Evolutionary conservation across 35 echinoderm and acorn worm species (phyloP).

Genomic region (Heliocidaris tuberculata): DNA sequence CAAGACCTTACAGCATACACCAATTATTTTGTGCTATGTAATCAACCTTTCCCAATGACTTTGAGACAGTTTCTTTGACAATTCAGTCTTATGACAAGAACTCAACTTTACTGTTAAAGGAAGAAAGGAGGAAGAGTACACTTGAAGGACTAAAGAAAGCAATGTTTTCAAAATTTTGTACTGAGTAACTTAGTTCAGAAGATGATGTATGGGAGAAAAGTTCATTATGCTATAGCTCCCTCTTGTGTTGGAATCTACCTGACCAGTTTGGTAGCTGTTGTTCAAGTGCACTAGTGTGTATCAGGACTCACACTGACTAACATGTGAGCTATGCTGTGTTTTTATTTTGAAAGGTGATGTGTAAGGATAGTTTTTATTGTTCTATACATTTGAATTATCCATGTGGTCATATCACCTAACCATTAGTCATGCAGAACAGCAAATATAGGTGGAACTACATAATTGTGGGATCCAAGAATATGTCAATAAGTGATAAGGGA

Average conservation of each 20-base stretch:
- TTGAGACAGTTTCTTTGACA: no score
- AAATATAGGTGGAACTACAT: not conserved
- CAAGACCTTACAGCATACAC: no score
- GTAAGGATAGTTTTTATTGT: not conserved
- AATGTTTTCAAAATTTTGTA: no score
- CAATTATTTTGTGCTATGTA: no score
- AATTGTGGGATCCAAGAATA: not conserved
- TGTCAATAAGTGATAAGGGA: not conserved
- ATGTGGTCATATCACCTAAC: not conserved
- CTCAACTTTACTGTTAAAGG: no score
- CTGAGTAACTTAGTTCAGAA: not conserved
- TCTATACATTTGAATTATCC: not conserved
- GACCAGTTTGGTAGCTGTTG: not conserved
- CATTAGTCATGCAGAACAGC: not conserved
- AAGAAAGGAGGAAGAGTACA: no score
- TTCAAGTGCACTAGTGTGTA: conserved; percentile 15
- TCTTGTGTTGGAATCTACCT: not conserved
- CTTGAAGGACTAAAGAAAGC: no score
- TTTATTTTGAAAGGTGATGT: not conserved
- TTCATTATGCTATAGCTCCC: not conserved
- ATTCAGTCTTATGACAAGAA: no score
- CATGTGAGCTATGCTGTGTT: not conserved
- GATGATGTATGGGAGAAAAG: not conserved
- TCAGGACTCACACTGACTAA: not conserved
- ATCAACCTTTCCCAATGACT: no score